Percentiles rank a stretch among this genome's conserved stretches.
These are phyloP conservation scores for Vanessa atalanta DNA, from an alignment of 1,140 invertebrate genomes.

Conservation along the genomic window DNA sequence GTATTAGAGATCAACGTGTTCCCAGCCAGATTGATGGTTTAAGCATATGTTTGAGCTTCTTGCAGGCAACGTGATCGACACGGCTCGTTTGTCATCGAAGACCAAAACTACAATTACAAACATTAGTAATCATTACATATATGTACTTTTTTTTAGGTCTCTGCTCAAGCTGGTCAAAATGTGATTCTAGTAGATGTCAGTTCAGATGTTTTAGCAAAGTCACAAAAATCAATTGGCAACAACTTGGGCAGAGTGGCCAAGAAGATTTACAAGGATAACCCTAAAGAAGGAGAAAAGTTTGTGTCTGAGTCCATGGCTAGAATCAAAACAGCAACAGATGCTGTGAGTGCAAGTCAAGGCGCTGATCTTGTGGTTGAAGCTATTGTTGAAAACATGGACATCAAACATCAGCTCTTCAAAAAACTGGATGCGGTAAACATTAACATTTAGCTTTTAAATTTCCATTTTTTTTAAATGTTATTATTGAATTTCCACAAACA, in stretches of 20 bases:
- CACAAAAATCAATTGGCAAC: constrained; percentile 84
- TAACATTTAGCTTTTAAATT: background rate
- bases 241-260: constrained; percentile 89
- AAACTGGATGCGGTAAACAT: constrained; percentile 80
- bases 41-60: too few relatives aligned
- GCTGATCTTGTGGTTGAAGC: constrained; percentile 93
- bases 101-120: too few relatives aligned
- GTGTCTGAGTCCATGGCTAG: constrained; percentile 82
- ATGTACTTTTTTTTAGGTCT: constrained; percentile 82
- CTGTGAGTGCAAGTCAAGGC: constrained; percentile 82
- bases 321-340: constrained; percentile 83
- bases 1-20: too few relatives aligned
- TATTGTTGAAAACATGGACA: constrained; percentile 91
- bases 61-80: too few relatives aligned
- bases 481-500: too few relatives aligned
- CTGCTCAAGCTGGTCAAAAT: constrained; percentile 88
- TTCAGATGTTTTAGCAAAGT: constrained; percentile 86
- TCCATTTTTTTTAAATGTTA: too few relatives aligned
- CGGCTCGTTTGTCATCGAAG: too few relatives aligned
- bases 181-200: constrained; percentile 89
- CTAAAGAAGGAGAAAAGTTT: constrained; percentile 85
- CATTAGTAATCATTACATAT: background rate
- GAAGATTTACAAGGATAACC: constrained; percentile 88
- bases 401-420: constrained; percentile 90
- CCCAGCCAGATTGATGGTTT: too few relatives aligned